These are phyloP conservation scores for Hydrozoanthus tunicans DNA, from an alignment of 64 coral and sea anemone genomes.

Conservation along the genomic window DNA sequence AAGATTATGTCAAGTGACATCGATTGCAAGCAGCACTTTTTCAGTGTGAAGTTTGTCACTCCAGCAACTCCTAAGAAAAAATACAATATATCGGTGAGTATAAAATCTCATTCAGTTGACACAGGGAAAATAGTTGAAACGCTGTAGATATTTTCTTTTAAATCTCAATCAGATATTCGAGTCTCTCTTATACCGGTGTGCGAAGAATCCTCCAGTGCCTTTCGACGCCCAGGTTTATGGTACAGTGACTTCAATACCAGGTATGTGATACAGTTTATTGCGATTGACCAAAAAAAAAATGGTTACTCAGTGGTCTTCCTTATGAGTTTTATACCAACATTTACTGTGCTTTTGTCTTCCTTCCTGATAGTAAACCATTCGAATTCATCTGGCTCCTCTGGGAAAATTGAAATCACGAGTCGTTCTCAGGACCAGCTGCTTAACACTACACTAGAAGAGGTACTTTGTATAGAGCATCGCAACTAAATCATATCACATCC, in stretches of 20 bases:
- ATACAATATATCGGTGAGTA: conserved; percentile 37
- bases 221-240: neutral
- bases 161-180: conserved; percentile 23
- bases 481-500: neutral
- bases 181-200: neutral
- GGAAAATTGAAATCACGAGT: neutral
- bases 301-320: neutral
- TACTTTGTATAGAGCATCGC: neutral
- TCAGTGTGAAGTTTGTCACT: neutral
- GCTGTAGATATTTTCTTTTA: neutral
- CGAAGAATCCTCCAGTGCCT: neutral
- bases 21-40: conserved; percentile 15
- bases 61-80: neutral
- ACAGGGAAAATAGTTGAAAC: neutral
- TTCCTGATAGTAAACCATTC: neutral
- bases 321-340: neutral
- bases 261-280: neutral
- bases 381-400: neutral
- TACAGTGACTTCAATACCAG: neutral
- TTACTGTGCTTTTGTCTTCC: neutral
- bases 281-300: neutral
- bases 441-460: conserved; percentile 15
- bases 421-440: neutral
- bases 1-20: neutral
- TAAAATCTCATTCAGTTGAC: neutral